Evolutionary conservation across 2,888 invertebrate genomes (phyloP).

Genomic region (Aporophyla lueneburgensis): DNA sequence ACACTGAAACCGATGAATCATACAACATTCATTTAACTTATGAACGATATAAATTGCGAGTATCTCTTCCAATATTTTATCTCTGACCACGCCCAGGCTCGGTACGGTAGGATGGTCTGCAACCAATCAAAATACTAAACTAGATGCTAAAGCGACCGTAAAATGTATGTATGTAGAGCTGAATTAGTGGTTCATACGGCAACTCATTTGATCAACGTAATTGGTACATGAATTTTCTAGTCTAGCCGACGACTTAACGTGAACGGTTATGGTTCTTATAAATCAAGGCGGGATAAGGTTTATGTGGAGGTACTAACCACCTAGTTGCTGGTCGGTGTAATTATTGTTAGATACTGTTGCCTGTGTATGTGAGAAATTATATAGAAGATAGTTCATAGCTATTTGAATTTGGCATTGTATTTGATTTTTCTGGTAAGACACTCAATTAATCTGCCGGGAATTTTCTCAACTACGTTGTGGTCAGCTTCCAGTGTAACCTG

Average conservation of each 20-base stretch:
- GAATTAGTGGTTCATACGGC: constrained; percentile 54
- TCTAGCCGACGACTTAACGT: constrained; percentile 17
- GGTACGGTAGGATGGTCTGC: constrained; percentile 58
- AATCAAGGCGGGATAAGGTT: constrained; percentile 36
- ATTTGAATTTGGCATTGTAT: neutral
- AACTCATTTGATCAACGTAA: constrained; percentile 60
- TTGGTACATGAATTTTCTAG: constrained; percentile 60
- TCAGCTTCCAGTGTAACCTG: too few species aligned
- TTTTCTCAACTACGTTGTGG: too few species aligned
- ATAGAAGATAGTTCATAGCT: neutral
- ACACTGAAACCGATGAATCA: constrained; percentile 50
- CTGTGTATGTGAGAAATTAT: neutral
- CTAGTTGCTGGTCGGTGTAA: constrained; percentile 5
- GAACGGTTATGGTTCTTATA: constrained; percentile 30
- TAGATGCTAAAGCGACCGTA: constrained; percentile 44
- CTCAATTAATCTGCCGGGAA: too few species aligned
- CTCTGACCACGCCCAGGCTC: constrained; percentile 61
- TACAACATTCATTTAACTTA: constrained; percentile 50
- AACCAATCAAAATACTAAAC: constrained; percentile 62
- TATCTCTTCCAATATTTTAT: constrained; percentile 50
- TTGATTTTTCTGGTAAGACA: too few species aligned
- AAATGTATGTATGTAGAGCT: constrained; percentile 51
- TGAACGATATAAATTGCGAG: constrained; percentile 50
- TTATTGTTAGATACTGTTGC: constrained; percentile 4
- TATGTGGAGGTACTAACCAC: constrained; percentile 24